A percentile compares a stretch with the other conserved stretches of the same genome.
Conservation (phyloP, 2,113 vertebrate genomes). For the Laticauda colubrina region DNA sequence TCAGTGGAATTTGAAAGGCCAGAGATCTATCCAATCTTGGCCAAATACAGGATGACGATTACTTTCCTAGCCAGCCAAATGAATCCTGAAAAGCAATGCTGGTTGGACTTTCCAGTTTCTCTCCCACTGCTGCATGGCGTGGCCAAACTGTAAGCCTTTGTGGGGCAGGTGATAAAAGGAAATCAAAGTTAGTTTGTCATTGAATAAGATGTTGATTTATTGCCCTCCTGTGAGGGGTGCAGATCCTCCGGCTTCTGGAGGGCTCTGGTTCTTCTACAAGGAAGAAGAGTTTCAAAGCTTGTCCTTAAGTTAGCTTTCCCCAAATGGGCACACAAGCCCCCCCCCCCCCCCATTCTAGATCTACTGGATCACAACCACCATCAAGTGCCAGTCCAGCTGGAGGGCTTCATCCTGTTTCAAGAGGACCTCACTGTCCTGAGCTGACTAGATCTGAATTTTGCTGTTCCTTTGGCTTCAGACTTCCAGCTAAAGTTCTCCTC, state of each 20-base stretch:
- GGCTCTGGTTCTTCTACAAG: neutral
- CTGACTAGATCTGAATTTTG: neutral
- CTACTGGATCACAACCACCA: neutral
- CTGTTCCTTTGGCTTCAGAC: too few species aligned
- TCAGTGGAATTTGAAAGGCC: neutral
- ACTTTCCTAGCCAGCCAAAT: neutral
- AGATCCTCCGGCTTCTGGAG: neutral
- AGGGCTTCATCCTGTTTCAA: neutral
- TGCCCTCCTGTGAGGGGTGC: neutral
- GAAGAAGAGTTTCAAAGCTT: neutral
- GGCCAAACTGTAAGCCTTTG: too few species aligned
- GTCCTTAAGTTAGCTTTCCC: too few species aligned
- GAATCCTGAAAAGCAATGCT: neutral
- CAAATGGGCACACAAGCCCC: too few species aligned
- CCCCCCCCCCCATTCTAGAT: neutral
- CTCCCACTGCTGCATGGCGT: too few species aligned
- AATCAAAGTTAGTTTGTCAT: neutral
- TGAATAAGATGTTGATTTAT: neutral
- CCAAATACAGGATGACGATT: neutral
- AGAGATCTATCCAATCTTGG: neutral
- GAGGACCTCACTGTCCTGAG: neutral
- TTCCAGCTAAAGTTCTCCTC: too few species aligned
- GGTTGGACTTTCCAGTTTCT: neutral
- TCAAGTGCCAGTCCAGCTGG: neutral
- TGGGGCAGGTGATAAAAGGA: neutral